Conservation (phyloP, 2,797 vertebrate species). For the Chelon auratus region DNA sequence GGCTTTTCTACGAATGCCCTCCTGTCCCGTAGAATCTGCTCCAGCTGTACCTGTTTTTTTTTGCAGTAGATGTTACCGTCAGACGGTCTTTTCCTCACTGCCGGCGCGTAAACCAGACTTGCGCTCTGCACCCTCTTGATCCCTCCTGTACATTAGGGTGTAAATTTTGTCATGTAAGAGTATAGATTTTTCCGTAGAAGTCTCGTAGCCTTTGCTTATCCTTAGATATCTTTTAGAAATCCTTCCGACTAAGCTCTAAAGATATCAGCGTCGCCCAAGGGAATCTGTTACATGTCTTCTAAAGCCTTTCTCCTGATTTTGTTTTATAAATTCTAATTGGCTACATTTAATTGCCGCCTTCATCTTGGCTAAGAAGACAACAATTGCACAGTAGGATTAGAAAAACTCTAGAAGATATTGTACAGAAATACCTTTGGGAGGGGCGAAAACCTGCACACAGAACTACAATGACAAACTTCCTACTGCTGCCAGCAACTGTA, state of each 20-base stretch:
- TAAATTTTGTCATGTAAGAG: slow-evolving; percentile 26
- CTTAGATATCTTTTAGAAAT: slow-evolving; percentile 39
- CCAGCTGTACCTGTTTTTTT: slow-evolving; percentile 11
- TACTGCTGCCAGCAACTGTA: slow-evolving; percentile 30
- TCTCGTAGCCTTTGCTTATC: slow-evolving; percentile 27
- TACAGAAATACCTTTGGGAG: slow-evolving; percentile 36
- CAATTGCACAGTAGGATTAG: background rate
- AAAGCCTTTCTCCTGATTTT: slow-evolving; percentile 19
- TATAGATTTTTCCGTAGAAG: slow-evolving; percentile 13
- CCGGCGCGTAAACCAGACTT: slow-evolving; percentile 31
- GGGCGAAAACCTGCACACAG: slow-evolving; percentile 24
- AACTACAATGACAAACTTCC: slow-evolving; percentile 38
- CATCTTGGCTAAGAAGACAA: background rate
- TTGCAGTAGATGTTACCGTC: slow-evolving; percentile 29
- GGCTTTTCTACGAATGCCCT: slow-evolving; percentile 48
- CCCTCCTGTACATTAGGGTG: slow-evolving; percentile 4
- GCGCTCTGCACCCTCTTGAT: slow-evolving; percentile 36
- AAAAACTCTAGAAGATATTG: slow-evolving; percentile 25
- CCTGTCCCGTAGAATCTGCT: slow-evolving; percentile 31
- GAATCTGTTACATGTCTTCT: slow-evolving; percentile 37
- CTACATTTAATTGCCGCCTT: background rate
- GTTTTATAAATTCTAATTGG: background rate
- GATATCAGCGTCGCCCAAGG: slow-evolving; percentile 23
- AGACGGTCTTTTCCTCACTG: slow-evolving; percentile 28
- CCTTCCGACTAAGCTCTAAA: slow-evolving; percentile 24